Conservation (phyloP, 2,113 vertebrate genomes). For the Azemiops feae region DNA sequence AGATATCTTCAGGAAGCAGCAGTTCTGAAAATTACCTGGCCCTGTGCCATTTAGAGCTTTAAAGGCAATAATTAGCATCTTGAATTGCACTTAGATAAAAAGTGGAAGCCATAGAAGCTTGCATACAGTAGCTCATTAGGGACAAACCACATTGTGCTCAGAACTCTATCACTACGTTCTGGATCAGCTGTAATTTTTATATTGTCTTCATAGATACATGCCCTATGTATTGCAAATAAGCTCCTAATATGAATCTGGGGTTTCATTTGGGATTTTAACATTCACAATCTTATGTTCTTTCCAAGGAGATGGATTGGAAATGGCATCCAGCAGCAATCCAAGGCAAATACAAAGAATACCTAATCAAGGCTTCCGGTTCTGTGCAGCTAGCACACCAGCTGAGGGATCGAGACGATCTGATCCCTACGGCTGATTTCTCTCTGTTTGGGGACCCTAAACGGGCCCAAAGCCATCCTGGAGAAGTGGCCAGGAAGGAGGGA, state of each 20-base stretch:
- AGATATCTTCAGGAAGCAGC: neutral
- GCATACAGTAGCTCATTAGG: neutral
- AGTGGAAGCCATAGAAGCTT: neutral
- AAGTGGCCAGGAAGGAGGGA: no score
- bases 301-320: neutral
- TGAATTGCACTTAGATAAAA: neutral
- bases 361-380: no score
- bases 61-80: neutral
- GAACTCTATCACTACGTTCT: neutral
- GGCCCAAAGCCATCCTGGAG: no score
- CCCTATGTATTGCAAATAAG: neutral
- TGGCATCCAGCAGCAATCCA: neutral
- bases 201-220: neutral
- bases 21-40: neutral
- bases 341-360: neutral
- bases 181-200: neutral
- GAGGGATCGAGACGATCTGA: no score
- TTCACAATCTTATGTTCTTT: neutral
- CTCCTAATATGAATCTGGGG: neutral
- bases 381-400: no score
- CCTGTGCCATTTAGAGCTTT: neutral
- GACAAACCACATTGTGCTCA: neutral
- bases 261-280: neutral
- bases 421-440: no score
- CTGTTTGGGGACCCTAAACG: no score